Evolutionary conservation across 2,888 invertebrate genomes (phyloP).

Genomic region (Ypsolopha sequella): DNA sequence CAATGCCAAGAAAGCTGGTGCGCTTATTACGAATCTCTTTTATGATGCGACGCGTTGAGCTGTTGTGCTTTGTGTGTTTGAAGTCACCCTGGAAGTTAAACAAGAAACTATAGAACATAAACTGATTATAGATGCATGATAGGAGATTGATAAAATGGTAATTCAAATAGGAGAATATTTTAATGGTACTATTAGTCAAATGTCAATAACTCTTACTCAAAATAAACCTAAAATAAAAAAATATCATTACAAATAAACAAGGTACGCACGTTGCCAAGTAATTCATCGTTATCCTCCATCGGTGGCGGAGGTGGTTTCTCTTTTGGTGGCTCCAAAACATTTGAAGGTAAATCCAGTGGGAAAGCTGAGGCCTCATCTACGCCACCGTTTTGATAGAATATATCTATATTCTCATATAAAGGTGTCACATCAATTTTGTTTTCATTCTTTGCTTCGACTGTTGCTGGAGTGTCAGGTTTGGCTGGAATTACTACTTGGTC

Average conservation of each 20-base stretch:
- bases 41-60: conserved; percentile 87
- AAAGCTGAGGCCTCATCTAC: conserved; percentile 45
- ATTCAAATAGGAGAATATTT: no score
- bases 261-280: conserved; percentile 57
- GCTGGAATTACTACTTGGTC: conserved; percentile 10
- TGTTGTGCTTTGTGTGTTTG: conserved; percentile 69
- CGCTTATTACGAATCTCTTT: conserved; percentile 88
- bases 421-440: conserved; percentile 62
- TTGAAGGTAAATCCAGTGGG: conserved; percentile 69
- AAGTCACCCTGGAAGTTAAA: conserved; percentile 48
- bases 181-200: background rate
- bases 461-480: conserved; percentile 5
- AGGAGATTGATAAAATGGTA: no score
- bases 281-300: conserved; percentile 61
- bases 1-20: conserved; percentile 88
- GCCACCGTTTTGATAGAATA: conserved; percentile 55
- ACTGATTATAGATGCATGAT: no score
- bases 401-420: conserved; percentile 73
- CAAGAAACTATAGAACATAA: background rate
- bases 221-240: no score
- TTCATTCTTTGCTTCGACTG: conserved; percentile 26
- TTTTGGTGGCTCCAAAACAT: conserved; percentile 80
- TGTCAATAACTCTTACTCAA: background rate
- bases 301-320: conserved; percentile 90
- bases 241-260: no score